Evolutionary conservation across 2,888 invertebrate species (phyloP).

Genomic region (Chrysina gloriosa): DNA sequence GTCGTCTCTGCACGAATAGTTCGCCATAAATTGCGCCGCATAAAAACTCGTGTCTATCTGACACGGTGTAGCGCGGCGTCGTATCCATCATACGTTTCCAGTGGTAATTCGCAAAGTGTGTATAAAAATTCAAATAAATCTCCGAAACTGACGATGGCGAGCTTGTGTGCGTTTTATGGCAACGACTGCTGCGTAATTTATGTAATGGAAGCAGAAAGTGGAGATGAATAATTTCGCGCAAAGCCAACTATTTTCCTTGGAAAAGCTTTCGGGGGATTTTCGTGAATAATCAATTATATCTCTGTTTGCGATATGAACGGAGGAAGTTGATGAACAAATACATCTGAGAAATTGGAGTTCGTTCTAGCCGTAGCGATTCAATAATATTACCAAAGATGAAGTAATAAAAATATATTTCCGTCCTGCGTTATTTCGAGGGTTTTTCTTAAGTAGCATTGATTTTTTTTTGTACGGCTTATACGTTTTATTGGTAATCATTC

Average conservation of each 20-base stretch:
- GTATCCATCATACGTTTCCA: constrained; percentile 19
- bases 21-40: constrained; percentile 5
- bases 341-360: background rate
- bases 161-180: constrained; percentile 24
- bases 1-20: background rate
- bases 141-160: constrained; percentile 23
- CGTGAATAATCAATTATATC: background rate
- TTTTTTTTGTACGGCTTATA: no score
- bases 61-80: background rate
- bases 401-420: no score
- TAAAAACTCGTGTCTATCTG: constrained; percentile 28
- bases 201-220: constrained; percentile 28
- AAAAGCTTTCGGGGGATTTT: background rate
- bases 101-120: constrained; percentile 26
- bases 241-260: background rate
- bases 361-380: no score
- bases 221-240: constrained; percentile 22
- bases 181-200: constrained; percentile 26
- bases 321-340: no score
- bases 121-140: constrained; percentile 32
- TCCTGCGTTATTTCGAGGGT: no score
- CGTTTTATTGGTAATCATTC: no score
- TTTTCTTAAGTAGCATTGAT: no score
- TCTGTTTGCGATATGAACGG: no score
- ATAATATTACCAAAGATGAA: no score